These are phyloP conservation scores for Bombus breviceps DNA, from an alignment of 1,140 invertebrate genomes.

Conservation along the genomic window DNA sequence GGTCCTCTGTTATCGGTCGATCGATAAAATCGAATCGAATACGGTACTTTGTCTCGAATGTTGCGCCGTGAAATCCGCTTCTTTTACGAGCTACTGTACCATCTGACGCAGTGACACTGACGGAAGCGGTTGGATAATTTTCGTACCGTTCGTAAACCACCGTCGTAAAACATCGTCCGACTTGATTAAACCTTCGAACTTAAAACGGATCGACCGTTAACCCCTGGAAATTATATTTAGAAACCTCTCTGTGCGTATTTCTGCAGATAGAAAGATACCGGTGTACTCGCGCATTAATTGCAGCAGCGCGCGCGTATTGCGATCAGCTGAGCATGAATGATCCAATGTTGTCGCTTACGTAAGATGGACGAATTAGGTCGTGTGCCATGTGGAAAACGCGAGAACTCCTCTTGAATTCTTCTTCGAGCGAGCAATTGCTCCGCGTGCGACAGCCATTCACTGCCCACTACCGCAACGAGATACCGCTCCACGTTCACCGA, in stretches of 20 bases:
- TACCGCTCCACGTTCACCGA: not conserved
- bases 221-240: too few relatives aligned
- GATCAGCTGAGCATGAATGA: conserved; percentile 49
- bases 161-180: too few relatives aligned
- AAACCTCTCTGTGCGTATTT: too few relatives aligned
- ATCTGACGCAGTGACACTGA: not conserved
- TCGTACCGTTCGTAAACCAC: not conserved
- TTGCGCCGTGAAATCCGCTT: not conserved
- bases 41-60: not conserved
- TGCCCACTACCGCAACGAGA: not conserved
- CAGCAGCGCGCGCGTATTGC: not conserved
- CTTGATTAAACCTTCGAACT: too few relatives aligned
- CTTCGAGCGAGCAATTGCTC: conserved; percentile 5
- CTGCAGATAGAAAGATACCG: not conserved
- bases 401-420: conserved; percentile 25
- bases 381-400: conserved; percentile 33
- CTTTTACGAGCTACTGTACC: not conserved
- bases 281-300: conserved; percentile 3
- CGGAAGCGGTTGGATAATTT: not conserved
- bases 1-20: conserved; percentile 3
- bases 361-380: conserved; percentile 40
- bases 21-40: not conserved
- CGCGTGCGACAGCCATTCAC: conserved; percentile 7
- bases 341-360: conserved; percentile 37
- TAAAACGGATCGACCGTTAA: too few relatives aligned